Evolutionary conservation across 35 echinoderm and acorn worm species (phyloP), one percentile per base, ranked within the genome.

Genomic region (Ptychodera flava): DNA sequence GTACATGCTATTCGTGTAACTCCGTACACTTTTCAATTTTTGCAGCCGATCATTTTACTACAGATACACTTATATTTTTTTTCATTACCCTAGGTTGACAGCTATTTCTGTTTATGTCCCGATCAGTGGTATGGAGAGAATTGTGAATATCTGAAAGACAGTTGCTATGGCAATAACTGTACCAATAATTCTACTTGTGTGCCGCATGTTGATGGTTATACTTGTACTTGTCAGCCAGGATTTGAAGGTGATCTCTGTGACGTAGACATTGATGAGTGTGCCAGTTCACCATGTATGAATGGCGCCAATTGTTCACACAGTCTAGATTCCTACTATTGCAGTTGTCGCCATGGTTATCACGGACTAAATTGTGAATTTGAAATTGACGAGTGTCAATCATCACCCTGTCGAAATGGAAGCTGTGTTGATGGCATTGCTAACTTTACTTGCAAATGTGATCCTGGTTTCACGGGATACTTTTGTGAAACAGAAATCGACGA

Each of bases 371-470:
- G 88, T 80, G 84, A 91, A 31, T 37, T 1, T 15, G 78, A 94
- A 29, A 28, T 86, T 27, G 82, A 91, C 52, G 89, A 91, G 81
- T 91, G 89, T 82, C 28, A 76, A 27, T 79, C 38, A 78, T 83
- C 82, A 83, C 89, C 93, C 1, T 94, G 93, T 87, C 36, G 34
- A 22, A 78, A 94, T 83, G 81, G 78, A 33, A 32, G 37, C 28
- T 95, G 93, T 87, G 37, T 31, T 12, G 90, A 95, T 32, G 29
- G 83, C 30, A 37, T 89, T 32, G 82, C 81, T 38, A 80, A 77
- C 16, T 95, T 87, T 76, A 79, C 16, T 31, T 95, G 93, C 75
- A 83, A 78, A 30, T 95, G 93, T 85, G 76, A 79, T n/a, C 53
- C 15, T 27, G 93, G 93, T 29, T 95, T 77, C 75, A 31, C 30